Evolutionary conservation across 1,140 invertebrate species (phyloP).

Genomic region (Drosophila bocki): DNA sequence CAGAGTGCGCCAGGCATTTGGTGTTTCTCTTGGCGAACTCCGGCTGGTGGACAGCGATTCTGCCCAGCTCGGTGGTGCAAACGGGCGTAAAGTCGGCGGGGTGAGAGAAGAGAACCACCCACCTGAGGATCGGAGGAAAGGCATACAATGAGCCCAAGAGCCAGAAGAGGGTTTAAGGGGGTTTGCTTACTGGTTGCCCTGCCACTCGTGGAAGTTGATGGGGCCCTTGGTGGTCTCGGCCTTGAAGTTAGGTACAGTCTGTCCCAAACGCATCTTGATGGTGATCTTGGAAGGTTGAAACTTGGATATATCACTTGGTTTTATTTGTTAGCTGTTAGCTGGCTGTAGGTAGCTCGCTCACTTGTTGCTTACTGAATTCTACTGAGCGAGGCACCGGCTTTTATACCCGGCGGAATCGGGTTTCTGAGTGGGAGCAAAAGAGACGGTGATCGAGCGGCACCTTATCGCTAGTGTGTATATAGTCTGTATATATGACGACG

Average conservation of each 20-base stretch:
- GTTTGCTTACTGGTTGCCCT: constrained; percentile 90
- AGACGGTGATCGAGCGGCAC: neutral
- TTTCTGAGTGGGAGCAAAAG: constrained; percentile 4
- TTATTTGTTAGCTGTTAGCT: constrained; percentile 5
- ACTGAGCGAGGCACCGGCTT: constrained; percentile 23
- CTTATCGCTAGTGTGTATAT: constrained; percentile 28
- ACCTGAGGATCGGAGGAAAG: constrained; percentile 86
- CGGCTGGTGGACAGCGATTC: constrained; percentile 90
- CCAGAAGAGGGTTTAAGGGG: neutral
- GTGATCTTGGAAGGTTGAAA: neutral
- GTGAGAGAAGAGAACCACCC: constrained; percentile 96
- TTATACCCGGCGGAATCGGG: constrained; percentile 40
- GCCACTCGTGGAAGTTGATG: constrained; percentile 92
- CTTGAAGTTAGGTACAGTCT: constrained; percentile 14
- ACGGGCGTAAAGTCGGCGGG: constrained; percentile 86
- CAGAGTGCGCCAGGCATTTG: constrained; percentile 95
- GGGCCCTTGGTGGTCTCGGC: constrained; percentile 87
- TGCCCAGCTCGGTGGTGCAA: constrained; percentile 96
- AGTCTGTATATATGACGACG: neutral
- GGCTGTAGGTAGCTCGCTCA: constrained; percentile 9
- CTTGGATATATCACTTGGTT: neutral
- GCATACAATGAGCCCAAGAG: neutral
- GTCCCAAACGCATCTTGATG: constrained; percentile 15
- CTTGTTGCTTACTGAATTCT: constrained; percentile 59
- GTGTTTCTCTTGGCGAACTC: constrained; percentile 92